Base-by-base conservation (phyloP, 2,797 vertebrate species). In the Notoglanidium macrostoma region DNA sequence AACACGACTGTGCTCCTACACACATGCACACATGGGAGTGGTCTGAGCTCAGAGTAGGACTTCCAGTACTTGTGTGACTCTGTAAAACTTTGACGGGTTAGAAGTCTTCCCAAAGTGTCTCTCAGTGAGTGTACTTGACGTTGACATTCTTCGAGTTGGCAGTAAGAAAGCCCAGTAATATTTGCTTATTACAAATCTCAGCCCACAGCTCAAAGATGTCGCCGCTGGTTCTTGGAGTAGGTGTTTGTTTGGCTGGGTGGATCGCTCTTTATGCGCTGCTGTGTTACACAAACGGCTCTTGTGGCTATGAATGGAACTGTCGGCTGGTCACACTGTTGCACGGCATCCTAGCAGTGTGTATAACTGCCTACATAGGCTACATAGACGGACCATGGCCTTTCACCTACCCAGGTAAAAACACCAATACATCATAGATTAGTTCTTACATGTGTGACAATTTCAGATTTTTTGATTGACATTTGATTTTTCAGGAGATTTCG, bases 341-440 rank as follows among this genome's bases (percentile, higher is more conserved):
- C 0, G 98, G 98, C 89, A 92, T 98, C 92, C 95, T 98, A 26
- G 97, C 96, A 0, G 95, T 98, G 81, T 95, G 95, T 73, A 94
- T 99, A 90, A 98, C 98, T 0, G 96, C 95, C 0, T 99, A 99
- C 90, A 96, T 98, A 79, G 97, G 98, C 90, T 99, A 98, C 87
- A 96, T 98, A 63, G 97, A 99, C 23, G 98, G 98, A 83, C 98
- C 98, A 7, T 99, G 98, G 98, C 98, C 98, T 83, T 96, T 99
- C 92, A 96, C 95, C 8, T 90, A 98, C 92, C 97, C 98, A 94
- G 98, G 98, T 98, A 94, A 87, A 95, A 94, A 86, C 9, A 49
- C 32, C 23, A 57, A 49, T 46, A 65, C 26, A 0, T n/a, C 11
- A 46, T 5, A 46, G 23, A 81, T 63, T n/a, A 44, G 40, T 40